These are phyloP conservation scores for Halichondria panicea DNA, from an alignment of 37 sponge, comb jelly and placozoan species.

Conservation along the genomic window DNA sequence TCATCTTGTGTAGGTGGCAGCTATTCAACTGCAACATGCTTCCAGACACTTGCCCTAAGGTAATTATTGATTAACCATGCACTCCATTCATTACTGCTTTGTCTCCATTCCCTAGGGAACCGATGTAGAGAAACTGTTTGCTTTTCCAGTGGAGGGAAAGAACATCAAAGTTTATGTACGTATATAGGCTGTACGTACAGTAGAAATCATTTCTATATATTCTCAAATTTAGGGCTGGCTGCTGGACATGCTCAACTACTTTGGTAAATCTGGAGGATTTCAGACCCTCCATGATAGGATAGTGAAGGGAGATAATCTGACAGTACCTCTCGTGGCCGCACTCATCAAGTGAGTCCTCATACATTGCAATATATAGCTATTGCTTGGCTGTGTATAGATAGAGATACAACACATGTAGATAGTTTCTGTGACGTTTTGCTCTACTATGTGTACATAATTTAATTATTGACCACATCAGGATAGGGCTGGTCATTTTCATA, in stretches of 20 bases:
- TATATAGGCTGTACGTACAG: neutral
- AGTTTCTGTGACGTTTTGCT: no score
- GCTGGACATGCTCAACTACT: slow-evolving; percentile 89
- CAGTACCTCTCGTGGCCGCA: slow-evolving; percentile 83
- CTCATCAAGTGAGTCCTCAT: slow-evolving; percentile 59
- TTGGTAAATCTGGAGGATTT: slow-evolving; percentile 86
- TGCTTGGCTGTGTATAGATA: no score
- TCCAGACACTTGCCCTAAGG: slow-evolving; percentile 42
- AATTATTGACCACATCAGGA: no score
- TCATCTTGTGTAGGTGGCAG: slow-evolving; percentile 46
- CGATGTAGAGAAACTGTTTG: slow-evolving; percentile 28
- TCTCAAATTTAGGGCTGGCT: slow-evolving; percentile 74
- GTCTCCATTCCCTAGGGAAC: slow-evolving; percentile 6
- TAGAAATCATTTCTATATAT: neutral
- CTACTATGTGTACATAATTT: no score
- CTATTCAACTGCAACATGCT: slow-evolving; percentile 22
- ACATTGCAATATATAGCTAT: no score
- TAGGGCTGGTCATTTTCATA: no score
- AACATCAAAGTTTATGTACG: slow-evolving; percentile 29
- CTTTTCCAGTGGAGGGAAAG: slow-evolving; percentile 24
- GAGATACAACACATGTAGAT: no score
- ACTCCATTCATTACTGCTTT: neutral
- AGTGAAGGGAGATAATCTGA: slow-evolving; percentile 46
- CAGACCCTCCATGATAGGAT: slow-evolving; percentile 60
- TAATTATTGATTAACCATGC: neutral